Base-by-base conservation (phyloP, 2,888 invertebrate genomes). In the Rhogogaster chlorosoma region DNA sequence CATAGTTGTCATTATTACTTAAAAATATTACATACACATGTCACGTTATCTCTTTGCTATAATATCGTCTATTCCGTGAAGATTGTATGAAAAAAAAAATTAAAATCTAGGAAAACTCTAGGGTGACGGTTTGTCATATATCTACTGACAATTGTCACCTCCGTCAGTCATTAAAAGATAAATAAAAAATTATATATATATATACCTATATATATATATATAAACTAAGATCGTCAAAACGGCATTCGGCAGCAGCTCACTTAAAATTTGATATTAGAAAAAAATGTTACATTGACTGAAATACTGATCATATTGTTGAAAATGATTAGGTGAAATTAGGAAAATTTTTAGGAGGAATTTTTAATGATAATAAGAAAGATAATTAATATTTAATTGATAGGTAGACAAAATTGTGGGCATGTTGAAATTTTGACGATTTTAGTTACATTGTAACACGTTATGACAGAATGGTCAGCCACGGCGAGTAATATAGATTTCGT, bases 401-500 rank as follows among this genome's bases (percentile, higher is more conserved):
- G 86, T 88, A 86, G 87, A 84, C 85, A 84, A 84, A 83, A 87
- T 83, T 83, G 61, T 15, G 83, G 67, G 83, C 83, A 87, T 86
- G 86, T 80, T 57, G 83, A 80, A 85, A 75, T 87, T 83, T 87
- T 83, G 83, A 85, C 84, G 83, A 83, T 86, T 87, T 85, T 86
- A 82, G 86, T 84, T 83, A 45, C 45, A 42, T 67, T 83, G 49
- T 83, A 67, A 83, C 22, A 83, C 15, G 29, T 67, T 67, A 83
- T 83, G 18, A 83, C 83, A 83, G 83, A 83, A 83, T 83, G 83
- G 83, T 83, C 83, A 83, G 83, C 67, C 18, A 32, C 29, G 36
- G 67, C 67, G 29, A 83, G 67, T 67, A 83, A 67, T 61, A 70
- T 83, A 83, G 83, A 83, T 83, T 70, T 83, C 29, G 38, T 38